Base-by-base conservation (phyloP, 1,140 invertebrate genomes). In the Tetragnatha versicolor region DNA sequence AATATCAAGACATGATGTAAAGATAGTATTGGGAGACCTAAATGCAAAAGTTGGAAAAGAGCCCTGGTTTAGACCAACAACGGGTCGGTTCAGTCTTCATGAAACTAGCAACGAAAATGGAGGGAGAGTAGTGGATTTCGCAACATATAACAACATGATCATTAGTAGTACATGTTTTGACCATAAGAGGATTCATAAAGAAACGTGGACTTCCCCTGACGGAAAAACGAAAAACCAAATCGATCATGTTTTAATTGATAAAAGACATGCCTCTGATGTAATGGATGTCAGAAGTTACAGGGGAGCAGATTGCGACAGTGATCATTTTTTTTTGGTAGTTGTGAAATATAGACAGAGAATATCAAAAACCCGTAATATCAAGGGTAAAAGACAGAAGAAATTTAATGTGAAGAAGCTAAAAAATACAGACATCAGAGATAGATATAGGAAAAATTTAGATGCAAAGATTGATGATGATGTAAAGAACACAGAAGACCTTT, bases 331-430 rank as follows among this genome's bases (percentile, higher is more conserved):
- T 25, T 63, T 63, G 12, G 60, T 63, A 7, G 20, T 63, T 6
- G 39, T 63, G 60, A 35, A 39, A 37, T 63, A 37, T 63, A n/a
- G 5, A 37, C 55, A 60, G 22, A 60, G 55, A 63, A 63, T 63
- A 31, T 63, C 31, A 63, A 35, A 37, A 9, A 37, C 33, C 31
- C 4, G 12, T 33, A 63, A 12, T 2, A 63, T n/a, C 1, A 63
- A 63, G n/a, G 33, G 60, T 31, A 60, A 31, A 33, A 60, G 33
- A 20, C 55, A 60, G 31, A 60, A 60, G 22, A 60, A 33, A 60
- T 60, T 17, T 31, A 31, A 33, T 33, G 25, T 37, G 22, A 63
- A 20, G 33, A 35, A 63, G n/a, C 20, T 63, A 37, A 20, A n/a
- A 20, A 39, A 63, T 63, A 63, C 35, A 20, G 35, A 35, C n/a